Percentiles rank a stretch among this genome's conserved stretches.
Conservation (phyloP, 2,113 vertebrate genomes). For the Taxidea taxus region DNA sequence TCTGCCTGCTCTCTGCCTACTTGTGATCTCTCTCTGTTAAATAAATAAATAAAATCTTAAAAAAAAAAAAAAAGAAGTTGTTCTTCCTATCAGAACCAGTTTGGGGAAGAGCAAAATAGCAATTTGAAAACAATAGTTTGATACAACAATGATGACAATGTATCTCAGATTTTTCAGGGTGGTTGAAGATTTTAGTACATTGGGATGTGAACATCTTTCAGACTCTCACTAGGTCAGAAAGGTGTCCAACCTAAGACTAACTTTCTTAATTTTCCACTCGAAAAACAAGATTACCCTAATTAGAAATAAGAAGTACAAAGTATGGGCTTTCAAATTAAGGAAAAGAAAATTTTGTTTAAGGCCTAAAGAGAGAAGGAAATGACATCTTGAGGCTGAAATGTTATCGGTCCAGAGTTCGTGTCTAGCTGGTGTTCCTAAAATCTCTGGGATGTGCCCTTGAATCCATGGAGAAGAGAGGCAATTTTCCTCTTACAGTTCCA, state of each 20-base stretch:
- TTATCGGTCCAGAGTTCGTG: not conserved
- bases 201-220: not conserved
- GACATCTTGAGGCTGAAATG: not conserved
- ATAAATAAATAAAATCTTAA: too few relatives aligned
- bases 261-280: not conserved
- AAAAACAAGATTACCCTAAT: not conserved
- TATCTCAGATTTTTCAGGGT: not conserved
- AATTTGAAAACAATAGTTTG: conserved; percentile 1
- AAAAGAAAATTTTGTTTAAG: not conserved
- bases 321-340: not conserved
- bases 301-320: not conserved
- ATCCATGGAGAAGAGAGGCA: fast-evolving
- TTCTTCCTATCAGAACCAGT: not conserved
- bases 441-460: not conserved
- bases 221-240: not conserved
- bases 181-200: not conserved
- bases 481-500: fast-evolving
- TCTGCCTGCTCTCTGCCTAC: too few relatives aligned
- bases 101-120: not conserved
- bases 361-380: not conserved
- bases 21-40: too few relatives aligned
- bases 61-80: too few relatives aligned
- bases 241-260: not conserved
- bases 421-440: not conserved
- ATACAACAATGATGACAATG: not conserved